A percentile compares a stretch with the other conserved stretches of the same genome.
Evolutionary conservation across 2,797 vertebrate genomes (phyloP).

Genomic region (Chrosomus eos): DNA sequence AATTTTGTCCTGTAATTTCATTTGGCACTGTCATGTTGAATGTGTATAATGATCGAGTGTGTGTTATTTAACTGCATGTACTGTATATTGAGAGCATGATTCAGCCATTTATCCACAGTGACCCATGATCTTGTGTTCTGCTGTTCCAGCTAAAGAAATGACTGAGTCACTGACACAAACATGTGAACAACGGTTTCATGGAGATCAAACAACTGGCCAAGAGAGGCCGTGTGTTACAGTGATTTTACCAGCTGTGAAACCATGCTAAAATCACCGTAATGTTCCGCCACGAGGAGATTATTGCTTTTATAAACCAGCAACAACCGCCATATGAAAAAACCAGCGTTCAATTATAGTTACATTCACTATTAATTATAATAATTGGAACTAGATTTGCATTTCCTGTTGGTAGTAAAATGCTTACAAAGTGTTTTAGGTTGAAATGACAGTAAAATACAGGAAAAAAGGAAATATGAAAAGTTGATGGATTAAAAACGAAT

Average conservation of each 20-base stretch:
- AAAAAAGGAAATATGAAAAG: background rate
- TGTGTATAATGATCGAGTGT: background rate
- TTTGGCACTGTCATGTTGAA: background rate
- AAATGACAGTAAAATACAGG: background rate
- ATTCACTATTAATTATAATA: background rate
- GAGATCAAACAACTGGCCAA: background rate
- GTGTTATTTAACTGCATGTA: conserved; percentile 15
- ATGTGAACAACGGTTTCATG: background rate
- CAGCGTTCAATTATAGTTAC: too few relatives aligned
- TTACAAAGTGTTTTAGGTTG: background rate
- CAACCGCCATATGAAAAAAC: background rate
- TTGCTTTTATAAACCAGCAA: background rate
- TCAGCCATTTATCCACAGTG: background rate
- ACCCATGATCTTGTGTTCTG: background rate
- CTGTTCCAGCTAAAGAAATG: background rate
- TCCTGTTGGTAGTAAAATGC: too few relatives aligned
- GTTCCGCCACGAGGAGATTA: background rate
- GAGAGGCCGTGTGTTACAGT: background rate
- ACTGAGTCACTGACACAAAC: background rate
- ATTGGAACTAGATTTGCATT: background rate
- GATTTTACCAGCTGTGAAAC: background rate
- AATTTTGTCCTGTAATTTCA: conserved; percentile 32
- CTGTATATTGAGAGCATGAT: background rate
- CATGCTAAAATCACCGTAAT: background rate
- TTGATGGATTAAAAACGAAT: background rate